Percentiles rank a stretch among this genome's conserved stretches.
Conservation (phyloP, 1,140 invertebrate genomes). For the Drosophila malerkotliana region DNA sequence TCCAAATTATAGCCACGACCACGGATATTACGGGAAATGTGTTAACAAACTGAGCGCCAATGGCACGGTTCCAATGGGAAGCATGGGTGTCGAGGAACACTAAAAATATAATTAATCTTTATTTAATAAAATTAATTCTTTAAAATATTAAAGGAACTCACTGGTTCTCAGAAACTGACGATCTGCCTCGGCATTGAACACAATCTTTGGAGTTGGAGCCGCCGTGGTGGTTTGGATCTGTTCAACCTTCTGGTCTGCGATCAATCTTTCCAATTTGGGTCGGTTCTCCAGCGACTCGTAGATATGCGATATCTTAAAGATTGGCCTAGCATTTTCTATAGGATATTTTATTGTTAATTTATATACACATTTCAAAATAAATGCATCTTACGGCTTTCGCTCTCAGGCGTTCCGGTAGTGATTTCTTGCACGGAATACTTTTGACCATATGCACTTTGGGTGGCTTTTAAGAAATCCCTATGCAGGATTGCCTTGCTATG, state of each 20-base stretch:
- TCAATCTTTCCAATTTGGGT: constrained; percentile 41
- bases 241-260: constrained; percentile 37
- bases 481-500: constrained; percentile 57
- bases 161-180: constrained; percentile 64
- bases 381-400: constrained; percentile 57
- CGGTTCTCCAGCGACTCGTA: constrained; percentile 56
- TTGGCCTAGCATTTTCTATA: constrained; percentile 54
- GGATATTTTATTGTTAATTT: background rate
- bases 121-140: background rate
- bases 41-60: constrained; percentile 72
- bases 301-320: constrained; percentile 56
- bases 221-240: constrained; percentile 27
- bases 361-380: background rate
- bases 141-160: constrained; percentile 13
- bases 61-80: constrained; percentile 64
- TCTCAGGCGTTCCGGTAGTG: constrained; percentile 30
- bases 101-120: constrained; percentile 1
- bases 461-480: constrained; percentile 49
- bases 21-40: constrained; percentile 75
- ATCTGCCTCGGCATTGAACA: constrained; percentile 67
- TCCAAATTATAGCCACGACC: constrained; percentile 78
- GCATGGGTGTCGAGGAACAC: constrained; percentile 62
- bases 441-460: constrained; percentile 27
- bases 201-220: constrained; percentile 38
- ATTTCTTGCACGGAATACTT: constrained; percentile 30